Evolutionary conservation across 2,113 vertebrate genomes (phyloP).

Genomic region (Tychaedon coryphoeus): DNA sequence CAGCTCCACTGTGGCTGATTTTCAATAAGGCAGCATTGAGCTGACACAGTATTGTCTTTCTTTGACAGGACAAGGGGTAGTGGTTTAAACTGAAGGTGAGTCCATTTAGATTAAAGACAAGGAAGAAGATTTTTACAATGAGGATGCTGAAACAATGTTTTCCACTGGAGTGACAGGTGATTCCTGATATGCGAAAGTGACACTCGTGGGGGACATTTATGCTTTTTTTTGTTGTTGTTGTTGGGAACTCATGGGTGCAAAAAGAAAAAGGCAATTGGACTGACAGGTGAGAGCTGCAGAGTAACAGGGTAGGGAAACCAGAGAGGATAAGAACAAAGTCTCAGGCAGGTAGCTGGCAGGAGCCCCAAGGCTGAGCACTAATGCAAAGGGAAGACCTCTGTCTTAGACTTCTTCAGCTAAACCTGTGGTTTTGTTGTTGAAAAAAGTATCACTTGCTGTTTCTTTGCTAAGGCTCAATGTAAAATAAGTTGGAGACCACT

Average conservation of each 20-base stretch:
- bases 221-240: neutral
- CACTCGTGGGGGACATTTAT: neutral
- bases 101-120: too few species aligned
- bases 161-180: neutral
- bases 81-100: neutral
- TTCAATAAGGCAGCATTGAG: neutral
- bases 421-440: neutral
- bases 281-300: neutral
- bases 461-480: neutral
- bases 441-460: neutral
- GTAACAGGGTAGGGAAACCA: neutral
- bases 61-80: neutral
- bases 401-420: neutral
- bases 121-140: neutral
- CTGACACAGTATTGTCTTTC: neutral
- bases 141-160: neutral
- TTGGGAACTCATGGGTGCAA: neutral
- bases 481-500: neutral
- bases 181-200: neutral
- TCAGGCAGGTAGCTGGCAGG: neutral
- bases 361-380: neutral
- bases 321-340: neutral
- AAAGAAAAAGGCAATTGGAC: neutral
- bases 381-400: accelerated
- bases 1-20: neutral